These are phyloP conservation scores for Hemaris fuciformis DNA, from an alignment of 2,888 invertebrate genomes.

Conservation along the genomic window DNA sequence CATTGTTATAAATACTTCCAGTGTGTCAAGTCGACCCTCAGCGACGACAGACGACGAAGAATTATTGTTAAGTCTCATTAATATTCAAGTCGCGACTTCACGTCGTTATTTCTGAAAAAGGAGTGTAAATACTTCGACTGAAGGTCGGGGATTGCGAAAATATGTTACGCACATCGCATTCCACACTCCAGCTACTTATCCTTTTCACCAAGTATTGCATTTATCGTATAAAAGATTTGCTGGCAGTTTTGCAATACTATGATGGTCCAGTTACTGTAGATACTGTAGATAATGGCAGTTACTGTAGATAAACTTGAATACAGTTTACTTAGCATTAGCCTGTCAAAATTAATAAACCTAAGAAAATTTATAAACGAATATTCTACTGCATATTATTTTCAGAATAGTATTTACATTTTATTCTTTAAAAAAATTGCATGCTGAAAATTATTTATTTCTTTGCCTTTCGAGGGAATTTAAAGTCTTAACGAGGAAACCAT, in stretches of 20 bases:
- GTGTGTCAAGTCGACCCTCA: constrained; percentile 11
- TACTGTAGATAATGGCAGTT: no score
- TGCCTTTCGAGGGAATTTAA: no score
- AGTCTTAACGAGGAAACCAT: no score
- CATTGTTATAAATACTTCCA: constrained; percentile 3
- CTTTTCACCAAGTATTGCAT: not conserved
- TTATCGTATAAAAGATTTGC: no score
- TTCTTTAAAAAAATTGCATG: no score
- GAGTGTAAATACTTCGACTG: not conserved
- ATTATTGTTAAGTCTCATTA: constrained; percentile 13
- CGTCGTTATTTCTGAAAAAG: constrained; percentile 12
- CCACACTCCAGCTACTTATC: not conserved
- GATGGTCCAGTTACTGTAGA: not conserved
- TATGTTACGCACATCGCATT: not conserved
- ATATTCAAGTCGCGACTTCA: constrained; percentile 9
- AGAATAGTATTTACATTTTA: no score
- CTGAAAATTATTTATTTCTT: no score
- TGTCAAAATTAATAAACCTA: no score
- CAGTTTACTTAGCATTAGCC: no score
- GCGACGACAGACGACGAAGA: not conserved
- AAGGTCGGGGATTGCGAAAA: constrained; percentile 2
- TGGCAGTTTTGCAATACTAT: not conserved
- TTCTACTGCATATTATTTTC: no score
- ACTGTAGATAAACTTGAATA: no score
- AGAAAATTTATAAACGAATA: no score